Base-by-base conservation (phyloP, 2,797 vertebrate species). In the Coilia nasus region DNA sequence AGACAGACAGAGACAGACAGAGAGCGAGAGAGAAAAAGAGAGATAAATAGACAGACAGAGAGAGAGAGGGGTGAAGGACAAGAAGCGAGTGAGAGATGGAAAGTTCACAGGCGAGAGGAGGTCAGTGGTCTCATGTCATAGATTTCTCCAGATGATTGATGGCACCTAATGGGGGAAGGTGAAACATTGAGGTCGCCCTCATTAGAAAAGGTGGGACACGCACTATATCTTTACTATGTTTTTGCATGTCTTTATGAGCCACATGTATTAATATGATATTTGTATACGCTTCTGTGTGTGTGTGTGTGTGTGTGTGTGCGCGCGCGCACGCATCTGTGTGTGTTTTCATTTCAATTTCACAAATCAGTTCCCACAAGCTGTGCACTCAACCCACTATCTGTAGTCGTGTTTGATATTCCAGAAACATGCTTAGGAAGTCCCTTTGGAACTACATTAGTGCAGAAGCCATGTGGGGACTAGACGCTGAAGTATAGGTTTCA, bases 101-200 rank as follows among this genome's bases (percentile, higher is more conserved):
- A 44, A 78, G 35, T 44, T 44, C 7, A 21, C 5, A 78, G 35
- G 35, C 17, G 41, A 78, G 71, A 7, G 19, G 31, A 82, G 35
- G 81, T 88, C 78, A 54, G 88, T 84, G 14, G 5, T 87, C 83
- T 92, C 84, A 89, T 21, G 44, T 82, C 71, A 84, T 83, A 82
- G 64, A 60, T 87, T 87, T 64, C 62, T 88, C 81, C 82, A 31
- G 28, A 28, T 35, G 64, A 17, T 17, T 71, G 28, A 14, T 6
- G 2, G 17, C 9, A 59, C 3, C 21, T 0, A 71, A 35, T 7
- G 12, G 28, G 28, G 11, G 25, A 12, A 71, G 64, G 12, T 3
- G 28, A 71, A 31, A 5, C 4, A 35, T 78, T 41, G 17, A 78
- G 35, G 35, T 78, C 19, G 14, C 57, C 17, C 17, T 59, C 17